Conservation (phyloP, 2,888 invertebrate genomes). For the Clitarchus hookeri region DNA sequence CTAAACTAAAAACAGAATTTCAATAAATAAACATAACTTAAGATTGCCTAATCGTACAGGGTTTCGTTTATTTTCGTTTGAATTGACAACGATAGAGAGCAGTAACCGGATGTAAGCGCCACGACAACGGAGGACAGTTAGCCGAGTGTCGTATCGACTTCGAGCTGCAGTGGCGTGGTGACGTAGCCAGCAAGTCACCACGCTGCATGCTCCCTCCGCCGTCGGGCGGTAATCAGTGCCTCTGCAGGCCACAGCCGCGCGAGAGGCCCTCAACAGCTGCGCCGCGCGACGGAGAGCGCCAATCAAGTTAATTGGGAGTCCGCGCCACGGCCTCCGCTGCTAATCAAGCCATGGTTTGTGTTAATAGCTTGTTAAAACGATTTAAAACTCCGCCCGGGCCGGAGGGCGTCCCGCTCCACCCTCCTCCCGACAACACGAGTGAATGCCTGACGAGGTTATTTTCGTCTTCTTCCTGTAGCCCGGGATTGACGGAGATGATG, state of each 20-base stretch:
- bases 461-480: conserved; percentile 4
- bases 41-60: no score
- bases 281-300: background rate
- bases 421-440: background rate
- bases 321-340: conserved; percentile 22
- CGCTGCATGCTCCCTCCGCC: background rate
- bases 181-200: background rate
- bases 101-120: no score
- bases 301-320: conserved; percentile 31
- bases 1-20: no score
- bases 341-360: conserved; percentile 30
- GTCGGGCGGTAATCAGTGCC: background rate
- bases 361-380: conserved; percentile 38
- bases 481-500: background rate
- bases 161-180: no score
- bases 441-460: conserved; percentile 4
- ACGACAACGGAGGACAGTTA: no score
- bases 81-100: no score
- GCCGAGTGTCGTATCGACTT: no score
- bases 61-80: no score
- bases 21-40: no score
- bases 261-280: background rate
- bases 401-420: background rate
- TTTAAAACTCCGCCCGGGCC: conserved; percentile 29
- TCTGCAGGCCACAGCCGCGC: background rate